Evolutionary conservation across 2,113 vertebrate species (phyloP).

Genomic region (Mustela nigripes): DNA sequence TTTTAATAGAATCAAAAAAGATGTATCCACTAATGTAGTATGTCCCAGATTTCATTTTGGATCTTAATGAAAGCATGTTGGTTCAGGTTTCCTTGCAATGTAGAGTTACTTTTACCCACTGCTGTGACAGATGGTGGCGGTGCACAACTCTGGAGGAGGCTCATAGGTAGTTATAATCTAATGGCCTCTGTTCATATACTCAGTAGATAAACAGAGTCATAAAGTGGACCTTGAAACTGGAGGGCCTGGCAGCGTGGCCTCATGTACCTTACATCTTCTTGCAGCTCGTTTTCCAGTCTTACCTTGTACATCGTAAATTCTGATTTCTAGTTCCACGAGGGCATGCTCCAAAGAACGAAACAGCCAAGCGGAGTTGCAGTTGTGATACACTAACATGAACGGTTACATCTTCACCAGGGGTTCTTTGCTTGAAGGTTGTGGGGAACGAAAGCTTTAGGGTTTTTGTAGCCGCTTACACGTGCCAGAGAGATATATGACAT

Average conservation of each 20-base stretch:
- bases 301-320: neutral
- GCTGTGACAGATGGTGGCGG: accelerated
- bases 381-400: neutral
- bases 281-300: neutral
- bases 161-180: accelerated
- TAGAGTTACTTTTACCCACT: neutral
- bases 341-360: neutral
- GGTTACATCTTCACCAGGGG: neutral
- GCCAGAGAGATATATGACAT: neutral
- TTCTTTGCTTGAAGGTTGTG: neutral
- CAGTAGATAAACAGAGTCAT: neutral
- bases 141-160: neutral
- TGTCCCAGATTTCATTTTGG: neutral
- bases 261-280: neutral
- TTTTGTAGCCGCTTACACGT: neutral
- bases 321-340: neutral
- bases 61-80: neutral
- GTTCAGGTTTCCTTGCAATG: neutral
- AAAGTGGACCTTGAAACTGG: neutral
- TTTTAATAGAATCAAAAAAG: neutral
- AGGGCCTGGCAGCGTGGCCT: neutral
- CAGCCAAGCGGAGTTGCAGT: neutral
- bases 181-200: neutral
- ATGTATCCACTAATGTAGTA: neutral
- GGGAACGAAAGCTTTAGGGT: neutral